Percentiles rank a stretch among this genome's conserved stretches.
phyloP scores from a whole-genome alignment of 1,140 invertebrate species.

The Scaptomyza montana region DNA sequence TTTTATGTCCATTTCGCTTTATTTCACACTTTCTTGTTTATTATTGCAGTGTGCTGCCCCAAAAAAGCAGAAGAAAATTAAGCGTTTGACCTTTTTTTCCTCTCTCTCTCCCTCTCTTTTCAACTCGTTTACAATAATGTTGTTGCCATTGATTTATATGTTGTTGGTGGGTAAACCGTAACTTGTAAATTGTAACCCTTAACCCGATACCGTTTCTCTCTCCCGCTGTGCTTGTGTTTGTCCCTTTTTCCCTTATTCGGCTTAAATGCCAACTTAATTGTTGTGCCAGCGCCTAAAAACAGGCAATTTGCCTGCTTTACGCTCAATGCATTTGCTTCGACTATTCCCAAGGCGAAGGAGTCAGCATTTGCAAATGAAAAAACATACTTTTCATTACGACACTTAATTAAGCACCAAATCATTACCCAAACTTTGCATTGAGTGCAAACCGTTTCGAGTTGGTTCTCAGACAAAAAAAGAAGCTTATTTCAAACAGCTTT shows the following conservation, averaged over 20 bases:
- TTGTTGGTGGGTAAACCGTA: constrained; percentile 5
- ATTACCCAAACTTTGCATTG: constrained; percentile 47
- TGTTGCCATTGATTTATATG: constrained; percentile 82
- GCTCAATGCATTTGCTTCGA: constrained; percentile 20
- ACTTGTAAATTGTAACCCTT: constrained; percentile 21
- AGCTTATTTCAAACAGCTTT: background rate
- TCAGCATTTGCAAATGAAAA: constrained; percentile 41
- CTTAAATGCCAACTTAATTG: constrained; percentile 79
- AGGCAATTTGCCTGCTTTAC: constrained; percentile 64
- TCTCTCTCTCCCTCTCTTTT: background rate
- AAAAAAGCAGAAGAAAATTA: constrained; percentile 49
- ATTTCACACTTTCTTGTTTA: constrained; percentile 82
- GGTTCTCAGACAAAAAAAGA: background rate
- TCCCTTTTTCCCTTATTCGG: constrained; percentile 50
- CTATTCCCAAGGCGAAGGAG: constrained; percentile 21
- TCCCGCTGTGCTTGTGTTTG: constrained; percentile 16
- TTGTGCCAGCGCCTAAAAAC: constrained; percentile 67
- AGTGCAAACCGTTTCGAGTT: constrained; percentile 32
- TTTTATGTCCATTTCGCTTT: constrained; percentile 78
- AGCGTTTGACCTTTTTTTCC: constrained; percentile 69
- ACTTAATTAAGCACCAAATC: constrained; percentile 76
- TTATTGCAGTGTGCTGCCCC: constrained; percentile 56
- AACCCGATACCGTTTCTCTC: background rate
- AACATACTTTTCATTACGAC: constrained; percentile 57
- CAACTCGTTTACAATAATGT: constrained; percentile 62